phyloP scores from a whole-genome alignment of 2,797 vertebrate species.

The Odontamblyopus lacepedii region DNA sequence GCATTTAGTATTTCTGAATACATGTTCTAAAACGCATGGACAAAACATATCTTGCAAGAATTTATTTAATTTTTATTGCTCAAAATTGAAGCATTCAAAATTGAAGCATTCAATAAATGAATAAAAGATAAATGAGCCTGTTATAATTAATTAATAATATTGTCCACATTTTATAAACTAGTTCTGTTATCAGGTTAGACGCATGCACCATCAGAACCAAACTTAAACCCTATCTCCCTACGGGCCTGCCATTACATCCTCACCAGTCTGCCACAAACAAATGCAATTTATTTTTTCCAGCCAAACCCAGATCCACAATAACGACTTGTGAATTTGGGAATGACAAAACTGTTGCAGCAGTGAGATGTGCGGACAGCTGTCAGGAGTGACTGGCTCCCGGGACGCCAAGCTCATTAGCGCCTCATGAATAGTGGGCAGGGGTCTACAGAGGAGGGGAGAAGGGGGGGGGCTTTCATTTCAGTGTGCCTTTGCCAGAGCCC shows the following conservation, averaged over 20 bases:
- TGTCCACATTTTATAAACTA: no score
- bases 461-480: constrained; percentile 56
- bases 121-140: no score
- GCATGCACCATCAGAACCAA: not conserved
- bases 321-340: constrained; percentile 28
- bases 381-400: constrained; percentile 67
- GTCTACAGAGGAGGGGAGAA: constrained; percentile 47
- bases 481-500: constrained; percentile 51
- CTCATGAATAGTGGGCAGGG: constrained; percentile 54
- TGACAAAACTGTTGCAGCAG: constrained; percentile 57
- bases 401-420: constrained; percentile 67
- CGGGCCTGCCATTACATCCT: constrained; percentile 6
- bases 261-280: constrained; percentile 18
- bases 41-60: no score
- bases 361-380: constrained; percentile 69
- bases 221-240: not conserved
- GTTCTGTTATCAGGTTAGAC: no score
- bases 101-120: no score
- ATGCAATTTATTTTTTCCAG: constrained; percentile 38
- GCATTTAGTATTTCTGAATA: no score
- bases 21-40: no score
- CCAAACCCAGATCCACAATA: constrained; percentile 38
- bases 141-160: no score
- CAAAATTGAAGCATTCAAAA: no score
- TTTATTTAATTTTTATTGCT: no score